Conservation (phyloP, 1,140 invertebrate species). For the Forficula auricularia region DNA sequence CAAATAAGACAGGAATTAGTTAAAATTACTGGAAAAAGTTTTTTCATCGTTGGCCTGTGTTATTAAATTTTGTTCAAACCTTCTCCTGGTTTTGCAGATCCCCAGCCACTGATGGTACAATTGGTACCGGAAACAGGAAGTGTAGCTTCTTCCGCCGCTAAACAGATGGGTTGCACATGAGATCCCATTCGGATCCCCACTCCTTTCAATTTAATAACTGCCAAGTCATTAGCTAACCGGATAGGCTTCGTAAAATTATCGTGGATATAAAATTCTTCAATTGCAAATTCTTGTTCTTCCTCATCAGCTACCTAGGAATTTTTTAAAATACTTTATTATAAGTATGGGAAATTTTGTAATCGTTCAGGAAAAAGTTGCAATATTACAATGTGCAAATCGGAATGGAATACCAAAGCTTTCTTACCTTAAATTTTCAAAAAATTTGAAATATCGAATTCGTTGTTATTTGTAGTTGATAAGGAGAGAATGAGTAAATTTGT, state of each 20-base stretch:
- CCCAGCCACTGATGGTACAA: conserved; percentile 66
- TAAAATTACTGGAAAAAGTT: too few relatives aligned
- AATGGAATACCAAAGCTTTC: too few relatives aligned
- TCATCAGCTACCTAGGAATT: conserved; percentile 34
- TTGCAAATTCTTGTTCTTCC: conserved; percentile 43
- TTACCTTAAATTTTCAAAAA: conserved; percentile 4
- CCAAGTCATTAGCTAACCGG: conserved; percentile 57
- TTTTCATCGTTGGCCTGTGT: too few relatives aligned
- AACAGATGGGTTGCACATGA: conserved; percentile 54
- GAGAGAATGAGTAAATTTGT: too few relatives aligned
- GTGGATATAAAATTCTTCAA: conserved; percentile 49
- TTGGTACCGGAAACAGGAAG: conserved; percentile 37
- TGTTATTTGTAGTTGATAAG: too few relatives aligned
- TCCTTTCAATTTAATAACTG: conserved; percentile 46
- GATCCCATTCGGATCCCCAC: conserved; percentile 41
- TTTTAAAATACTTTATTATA: conserved; percentile 6
- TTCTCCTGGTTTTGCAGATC: conserved; percentile 39
- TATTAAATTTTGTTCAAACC: too few relatives aligned
- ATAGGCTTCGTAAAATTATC: conserved; percentile 42
- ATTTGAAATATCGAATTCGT: too few relatives aligned
- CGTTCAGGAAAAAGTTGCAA: not conserved
- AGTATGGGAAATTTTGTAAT: not conserved
- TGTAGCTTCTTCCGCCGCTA: conserved; percentile 38
- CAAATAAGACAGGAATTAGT: too few relatives aligned
- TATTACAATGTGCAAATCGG: not conserved